phyloP scores from a whole-genome alignment of 2,113 vertebrate genomes.

The Crypturellus undulatus region DNA sequence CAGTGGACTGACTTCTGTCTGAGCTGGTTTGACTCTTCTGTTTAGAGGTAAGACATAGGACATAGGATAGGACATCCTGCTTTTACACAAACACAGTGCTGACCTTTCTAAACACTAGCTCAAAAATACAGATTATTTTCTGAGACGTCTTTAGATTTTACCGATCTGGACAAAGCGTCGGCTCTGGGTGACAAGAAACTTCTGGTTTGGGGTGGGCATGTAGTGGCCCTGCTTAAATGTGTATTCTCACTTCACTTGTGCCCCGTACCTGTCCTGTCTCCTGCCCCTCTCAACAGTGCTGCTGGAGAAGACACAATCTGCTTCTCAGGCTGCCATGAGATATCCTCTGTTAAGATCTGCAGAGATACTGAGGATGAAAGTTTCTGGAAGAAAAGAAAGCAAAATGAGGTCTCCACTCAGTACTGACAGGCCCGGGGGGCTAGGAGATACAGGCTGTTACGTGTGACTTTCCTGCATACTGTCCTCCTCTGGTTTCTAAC shows the following conservation, averaged over 20 bases:
- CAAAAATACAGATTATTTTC: neutral
- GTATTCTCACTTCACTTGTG: neutral
- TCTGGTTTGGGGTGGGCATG: neutral
- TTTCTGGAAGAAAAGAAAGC: neutral
- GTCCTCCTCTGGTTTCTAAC: conserved; percentile 35
- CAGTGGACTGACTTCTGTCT: neutral
- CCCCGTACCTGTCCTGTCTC: neutral
- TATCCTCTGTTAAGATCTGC: neutral
- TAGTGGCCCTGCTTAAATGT: neutral
- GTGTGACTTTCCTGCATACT: conserved; percentile 16
- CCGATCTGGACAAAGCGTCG: neutral
- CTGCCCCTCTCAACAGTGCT: neutral
- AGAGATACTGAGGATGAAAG: neutral
- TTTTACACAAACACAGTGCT: neutral
- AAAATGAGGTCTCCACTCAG: neutral
- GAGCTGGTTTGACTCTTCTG: neutral
- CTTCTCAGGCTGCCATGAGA: neutral
- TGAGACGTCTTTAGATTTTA: neutral
- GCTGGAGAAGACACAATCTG: neutral
- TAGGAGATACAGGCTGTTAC: neutral
- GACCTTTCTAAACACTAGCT: neutral
- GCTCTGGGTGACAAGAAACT: neutral
- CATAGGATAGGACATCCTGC: neutral
- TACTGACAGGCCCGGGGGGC: neutral
- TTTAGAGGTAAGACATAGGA: neutral